A percentile compares a stretch with the other conserved stretches of the same genome.
These are phyloP conservation scores for Orussus abietinus DNA, from an alignment of 1,140 invertebrate species.

Conservation along the genomic window DNA sequence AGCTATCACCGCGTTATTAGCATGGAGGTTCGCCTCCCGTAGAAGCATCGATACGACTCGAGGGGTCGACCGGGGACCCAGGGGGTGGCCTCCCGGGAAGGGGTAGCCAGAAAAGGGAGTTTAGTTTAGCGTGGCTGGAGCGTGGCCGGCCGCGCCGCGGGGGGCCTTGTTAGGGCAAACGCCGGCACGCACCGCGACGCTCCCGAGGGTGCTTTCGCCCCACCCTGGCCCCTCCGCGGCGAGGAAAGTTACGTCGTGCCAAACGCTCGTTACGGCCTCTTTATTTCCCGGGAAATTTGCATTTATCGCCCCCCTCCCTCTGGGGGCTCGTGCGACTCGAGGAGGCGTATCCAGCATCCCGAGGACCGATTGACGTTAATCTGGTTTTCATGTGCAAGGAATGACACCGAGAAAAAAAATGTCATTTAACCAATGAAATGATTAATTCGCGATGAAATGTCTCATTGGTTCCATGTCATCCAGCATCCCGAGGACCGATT, in stretches of 20 bases:
- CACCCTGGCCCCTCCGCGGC: not conserved
- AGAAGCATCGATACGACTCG: conserved; percentile 32
- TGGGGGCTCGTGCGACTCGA: too few relatives aligned
- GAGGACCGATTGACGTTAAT: too few relatives aligned
- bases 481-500: too few relatives aligned
- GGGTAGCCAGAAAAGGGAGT: conserved; percentile 19
- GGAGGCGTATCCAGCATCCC: too few relatives aligned
- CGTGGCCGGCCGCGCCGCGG: conserved; percentile 27
- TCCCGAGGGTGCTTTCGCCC: conserved; percentile 8
- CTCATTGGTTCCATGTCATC: too few relatives aligned
- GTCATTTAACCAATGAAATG: too few relatives aligned
- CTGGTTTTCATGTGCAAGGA: too few relatives aligned
- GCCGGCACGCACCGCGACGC: conserved; percentile 23
- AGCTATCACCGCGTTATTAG: conserved; percentile 40
- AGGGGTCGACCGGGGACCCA: conserved; percentile 6
- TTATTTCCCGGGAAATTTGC: conserved; percentile 16
- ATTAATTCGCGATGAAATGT: too few relatives aligned
- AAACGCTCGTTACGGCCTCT: conserved; percentile 4
- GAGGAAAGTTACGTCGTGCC: conserved; percentile 7
- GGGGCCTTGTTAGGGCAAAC: conserved; percentile 30
- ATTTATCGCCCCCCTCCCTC: conserved; percentile 24
- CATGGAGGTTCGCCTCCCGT: conserved; percentile 32
- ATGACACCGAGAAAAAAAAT: too few relatives aligned
- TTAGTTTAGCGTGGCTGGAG: conserved; percentile 26
- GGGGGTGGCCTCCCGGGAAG: conserved; percentile 17